Percentiles rank a stretch among this genome's conserved stretches.
phyloP scores from a whole-genome alignment of 1,140 invertebrate species.

The Tribolium castaneum region DNA sequence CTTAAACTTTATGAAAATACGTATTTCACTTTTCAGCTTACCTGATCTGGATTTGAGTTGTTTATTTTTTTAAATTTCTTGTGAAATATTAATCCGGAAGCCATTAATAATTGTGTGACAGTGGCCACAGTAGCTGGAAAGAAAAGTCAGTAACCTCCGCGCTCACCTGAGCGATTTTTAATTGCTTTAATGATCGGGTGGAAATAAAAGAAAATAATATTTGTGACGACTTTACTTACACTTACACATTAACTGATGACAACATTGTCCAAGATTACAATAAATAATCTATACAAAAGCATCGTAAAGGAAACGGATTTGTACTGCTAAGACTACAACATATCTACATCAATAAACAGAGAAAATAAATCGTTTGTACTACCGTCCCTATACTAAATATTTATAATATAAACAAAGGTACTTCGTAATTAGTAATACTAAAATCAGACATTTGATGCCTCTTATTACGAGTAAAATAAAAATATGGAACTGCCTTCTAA shows the following conservation, averaged over 20 bases:
- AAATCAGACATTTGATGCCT: constrained; percentile 15
- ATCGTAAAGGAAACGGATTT: constrained; percentile 19
- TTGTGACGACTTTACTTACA: constrained; percentile 16
- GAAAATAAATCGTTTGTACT: constrained; percentile 28
- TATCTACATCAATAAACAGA: constrained; percentile 24
- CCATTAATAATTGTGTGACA: background rate
- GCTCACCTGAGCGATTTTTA: background rate
- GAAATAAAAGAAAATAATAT: background rate
- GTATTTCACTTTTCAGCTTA: background rate
- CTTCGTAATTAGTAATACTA: constrained; percentile 34
- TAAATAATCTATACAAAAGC: constrained; percentile 31
- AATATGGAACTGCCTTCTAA: constrained; percentile 10
- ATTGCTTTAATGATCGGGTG: background rate
- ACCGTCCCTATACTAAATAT: constrained; percentile 28
- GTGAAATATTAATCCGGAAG: background rate
- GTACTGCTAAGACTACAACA: constrained; percentile 8
- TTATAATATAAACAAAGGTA: constrained; percentile 38
- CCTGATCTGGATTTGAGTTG: background rate
- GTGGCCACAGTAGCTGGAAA: background rate
- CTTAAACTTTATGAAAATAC: background rate
- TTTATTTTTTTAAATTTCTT: background rate
- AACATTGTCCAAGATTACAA: constrained; percentile 25
- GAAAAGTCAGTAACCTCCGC: background rate
- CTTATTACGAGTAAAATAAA: constrained; percentile 1
- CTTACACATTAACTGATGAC: constrained; percentile 11